Evolutionary conservation across 2,797 vertebrate genomes (phyloP).

Genomic region (Agapornis canus): DNA sequence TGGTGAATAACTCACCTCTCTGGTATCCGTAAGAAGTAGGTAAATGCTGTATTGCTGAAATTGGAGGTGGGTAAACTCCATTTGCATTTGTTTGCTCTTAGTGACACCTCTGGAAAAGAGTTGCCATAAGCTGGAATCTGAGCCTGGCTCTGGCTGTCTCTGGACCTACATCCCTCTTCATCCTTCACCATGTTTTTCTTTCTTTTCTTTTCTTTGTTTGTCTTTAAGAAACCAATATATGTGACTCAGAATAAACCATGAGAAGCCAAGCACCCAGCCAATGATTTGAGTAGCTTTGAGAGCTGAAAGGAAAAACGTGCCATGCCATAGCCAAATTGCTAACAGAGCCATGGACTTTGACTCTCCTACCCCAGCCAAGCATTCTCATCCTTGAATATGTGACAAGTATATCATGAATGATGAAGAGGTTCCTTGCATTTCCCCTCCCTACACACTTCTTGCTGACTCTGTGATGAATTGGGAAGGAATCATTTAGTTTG

Average conservation of each 20-base stretch:
- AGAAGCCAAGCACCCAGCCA: background rate
- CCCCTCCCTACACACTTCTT: background rate
- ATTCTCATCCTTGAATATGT: background rate
- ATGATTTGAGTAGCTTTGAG: background rate
- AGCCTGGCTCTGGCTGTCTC: background rate
- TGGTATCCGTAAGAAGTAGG: constrained; percentile 1
- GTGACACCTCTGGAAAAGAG: constrained; percentile 12
- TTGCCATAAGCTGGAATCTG: background rate
- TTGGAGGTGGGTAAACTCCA: background rate
- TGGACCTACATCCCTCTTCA: background rate
- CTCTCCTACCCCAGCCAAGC: background rate
- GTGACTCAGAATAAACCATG: background rate
- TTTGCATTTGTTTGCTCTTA: constrained; percentile 9
- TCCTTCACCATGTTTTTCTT: background rate
- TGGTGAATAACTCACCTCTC: constrained; percentile 20
- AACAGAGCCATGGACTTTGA: background rate
- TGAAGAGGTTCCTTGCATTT: background rate
- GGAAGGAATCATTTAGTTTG: background rate
- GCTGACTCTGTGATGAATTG: background rate
- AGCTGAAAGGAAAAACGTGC: background rate
- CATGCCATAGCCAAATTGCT: background rate
- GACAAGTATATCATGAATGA: background rate
- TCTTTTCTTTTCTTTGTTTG: background rate
- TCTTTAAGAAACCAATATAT: background rate
- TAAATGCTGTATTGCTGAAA: constrained; percentile 8